These are phyloP conservation scores for Ceratina japonica DNA, from an alignment of 1,140 invertebrate species.

Conservation along the genomic window DNA sequence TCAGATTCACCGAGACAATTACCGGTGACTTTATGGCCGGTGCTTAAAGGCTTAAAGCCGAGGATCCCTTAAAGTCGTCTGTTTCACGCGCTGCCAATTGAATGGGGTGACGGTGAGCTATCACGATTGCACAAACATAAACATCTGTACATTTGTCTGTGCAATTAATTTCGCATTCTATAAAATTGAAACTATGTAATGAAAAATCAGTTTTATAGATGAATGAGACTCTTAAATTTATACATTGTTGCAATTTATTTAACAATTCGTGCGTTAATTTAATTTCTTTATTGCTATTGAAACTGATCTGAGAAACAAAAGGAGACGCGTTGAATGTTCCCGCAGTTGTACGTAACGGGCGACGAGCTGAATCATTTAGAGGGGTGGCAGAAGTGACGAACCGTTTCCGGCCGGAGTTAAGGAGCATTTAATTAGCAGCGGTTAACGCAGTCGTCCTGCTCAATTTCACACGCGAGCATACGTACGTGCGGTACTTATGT, in stretches of 20 bases:
- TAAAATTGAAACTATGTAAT: too few relatives aligned
- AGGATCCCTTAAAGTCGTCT: slow-evolving; percentile 67
- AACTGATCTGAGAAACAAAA: too few relatives aligned
- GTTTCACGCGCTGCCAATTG: background rate
- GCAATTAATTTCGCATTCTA: too few relatives aligned
- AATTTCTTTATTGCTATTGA: too few relatives aligned
- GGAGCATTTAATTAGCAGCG: slow-evolving; percentile 43
- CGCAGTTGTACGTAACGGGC: background rate
- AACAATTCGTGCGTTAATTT: too few relatives aligned
- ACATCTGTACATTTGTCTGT: too few relatives aligned
- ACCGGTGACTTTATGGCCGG: slow-evolving; percentile 76
- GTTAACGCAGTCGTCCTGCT: slow-evolving; percentile 27
- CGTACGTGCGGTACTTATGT: background rate
- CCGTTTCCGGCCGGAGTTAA: slow-evolving; percentile 43
- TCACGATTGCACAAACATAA: too few relatives aligned
- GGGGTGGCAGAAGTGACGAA: slow-evolving; percentile 26
- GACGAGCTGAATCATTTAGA: background rate
- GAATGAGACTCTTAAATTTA: background rate
- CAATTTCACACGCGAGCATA: slow-evolving; percentile 49
- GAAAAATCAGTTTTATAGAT: too few relatives aligned
- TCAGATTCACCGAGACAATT: slow-evolving; percentile 78
- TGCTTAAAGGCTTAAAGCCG: slow-evolving; percentile 78
- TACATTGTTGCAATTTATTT: too few relatives aligned
- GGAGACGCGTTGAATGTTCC: background rate
- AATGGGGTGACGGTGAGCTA: background rate